Evolutionary conservation across 2,888 invertebrate species (phyloP), one percentile per base, ranked within the genome.

Genomic region (Standfussiana lucernea): DNA sequence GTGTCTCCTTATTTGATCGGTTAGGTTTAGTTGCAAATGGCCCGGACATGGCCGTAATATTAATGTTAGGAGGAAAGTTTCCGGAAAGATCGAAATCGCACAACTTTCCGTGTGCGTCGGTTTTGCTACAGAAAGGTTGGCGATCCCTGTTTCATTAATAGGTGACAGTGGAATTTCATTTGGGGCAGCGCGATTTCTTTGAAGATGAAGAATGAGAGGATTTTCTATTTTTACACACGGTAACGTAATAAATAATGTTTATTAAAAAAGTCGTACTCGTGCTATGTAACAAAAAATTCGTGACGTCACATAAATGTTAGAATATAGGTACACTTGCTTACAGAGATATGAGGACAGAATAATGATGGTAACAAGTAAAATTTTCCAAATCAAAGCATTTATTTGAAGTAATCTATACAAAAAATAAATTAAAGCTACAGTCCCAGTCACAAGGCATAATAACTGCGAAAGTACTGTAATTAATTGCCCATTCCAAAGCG

Each of bases 1-100:
- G 83, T 79, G 72, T 81, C 79, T 84, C 85, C 83, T 83, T 80
- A 84, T 83, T 85, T 86, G 85, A 86, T 87, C 80, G 79, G 75
- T 80, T 59, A 71, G 88, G 76, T 86, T 83, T 82, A 86, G 79
- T 87, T 87, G 72, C 75, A 82, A 78, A 84, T 78, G 78, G 66
- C 59, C 37, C 47, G 40, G 64, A 85, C 85, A 84, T 78, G 83
- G 47, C 24, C 2, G 50, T 62, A 65, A 85, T 83, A 78, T 74
- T 82, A 85, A 85, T 85, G 68, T 62, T 24, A 66, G 50, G 68
- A 61, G 50, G 75, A 45, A 71, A 79, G 75, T 84, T 86, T 84
- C 86, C 79, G 83, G 73, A 68, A 76, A 85, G 62, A 83, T 75
- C 61, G 68, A 65, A 67, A 66, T 62, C 72, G 77, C 66, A 56